Base-by-base conservation (phyloP, 2,888 invertebrate species). In the Drosophila infuscata region DNA sequence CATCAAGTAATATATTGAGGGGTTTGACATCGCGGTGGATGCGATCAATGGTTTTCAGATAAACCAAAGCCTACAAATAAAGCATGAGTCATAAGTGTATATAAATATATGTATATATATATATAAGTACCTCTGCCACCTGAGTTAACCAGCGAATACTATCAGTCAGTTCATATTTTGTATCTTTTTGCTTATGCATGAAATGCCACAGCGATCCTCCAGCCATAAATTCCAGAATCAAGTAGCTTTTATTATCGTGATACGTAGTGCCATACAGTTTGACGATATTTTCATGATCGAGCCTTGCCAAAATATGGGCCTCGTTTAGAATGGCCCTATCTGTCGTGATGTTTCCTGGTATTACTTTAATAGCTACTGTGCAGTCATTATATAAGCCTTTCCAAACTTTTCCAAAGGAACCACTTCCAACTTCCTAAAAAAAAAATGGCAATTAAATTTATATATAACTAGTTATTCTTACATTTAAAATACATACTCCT, bases 271-370 rank as follows among this genome's bases (percentile, higher is more conserved):
- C 46, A 15, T 8, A 25, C 4, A 46, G 46, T 15, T 46, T 8
- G 46, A 46, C 8, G 46, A 46, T 46, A 15, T 46, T 15, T 8
- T 2, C 4, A 25, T 46, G 46, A 0, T 46, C 0, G 0, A 1
- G 8, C 15, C 4, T 25, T 15, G 4, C 2, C 46, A 46, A 3
- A 25, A 15, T 25, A 46, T 25, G 8, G 2, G 46, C 46, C 25
- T 46, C 46, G 8, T 0, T 15, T 46, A 8, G 8, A 46, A 46
- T 25, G 4, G 0, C 0, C 8, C 0, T 25, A 2, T 25, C 0
- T 8, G 8, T 15, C 15, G 0, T 1, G 4, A 46, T 25, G 46
- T 46, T 4, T 2, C 46, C 46, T 4, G 0, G 0, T 8, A 46
- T 15, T 46, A 0, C 4, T 46, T 46, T 46, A 25, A 46, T 8